Evolutionary conservation across 2,888 invertebrate species (phyloP).

Genomic region (Slavum lentiscoides): DNA sequence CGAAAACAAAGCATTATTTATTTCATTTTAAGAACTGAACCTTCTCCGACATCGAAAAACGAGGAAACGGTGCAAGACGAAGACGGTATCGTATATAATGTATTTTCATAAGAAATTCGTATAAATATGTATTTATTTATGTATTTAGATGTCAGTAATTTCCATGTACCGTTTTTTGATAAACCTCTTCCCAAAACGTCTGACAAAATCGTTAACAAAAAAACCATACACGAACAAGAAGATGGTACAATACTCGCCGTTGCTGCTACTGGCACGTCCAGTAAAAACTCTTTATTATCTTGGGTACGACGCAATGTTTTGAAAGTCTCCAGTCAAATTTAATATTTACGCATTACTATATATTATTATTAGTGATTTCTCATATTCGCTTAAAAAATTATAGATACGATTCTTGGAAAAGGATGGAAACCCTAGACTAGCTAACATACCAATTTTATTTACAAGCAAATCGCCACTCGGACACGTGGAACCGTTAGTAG

Average conservation of each 20-base stretch:
- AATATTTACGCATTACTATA: background rate
- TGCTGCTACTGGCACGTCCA: conserved; percentile 89
- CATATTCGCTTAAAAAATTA: background rate
- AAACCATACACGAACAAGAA: conserved; percentile 86
- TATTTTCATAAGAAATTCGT: background rate
- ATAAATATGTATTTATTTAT: conserved; percentile 31
- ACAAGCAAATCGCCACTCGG: conserved; percentile 70
- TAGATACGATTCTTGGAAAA: conserved; percentile 70
- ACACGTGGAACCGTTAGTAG: conserved; percentile 30
- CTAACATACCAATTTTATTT: conserved; percentile 75
- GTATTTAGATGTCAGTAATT: conserved; percentile 71
- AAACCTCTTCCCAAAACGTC: conserved; percentile 59
- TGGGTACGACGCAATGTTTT: conserved; percentile 67
- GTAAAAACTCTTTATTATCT: conserved; percentile 87
- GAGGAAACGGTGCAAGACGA: conserved; percentile 39
- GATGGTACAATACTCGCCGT: conserved; percentile 86
- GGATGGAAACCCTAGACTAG: conserved; percentile 73
- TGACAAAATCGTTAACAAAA: conserved; percentile 59
- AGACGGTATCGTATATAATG: conserved; percentile 45
- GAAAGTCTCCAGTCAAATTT: background rate
- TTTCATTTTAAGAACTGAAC: conserved; percentile 78
- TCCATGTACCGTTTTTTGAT: conserved; percentile 64
- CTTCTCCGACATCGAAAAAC: conserved; percentile 62
- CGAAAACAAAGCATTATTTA: conserved; percentile 76
- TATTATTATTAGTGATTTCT: background rate